Percentiles rank a stretch among this genome's conserved stretches.
Conservation (phyloP, 2,888 invertebrate genomes). For the Hypsopygia costalis region DNA sequence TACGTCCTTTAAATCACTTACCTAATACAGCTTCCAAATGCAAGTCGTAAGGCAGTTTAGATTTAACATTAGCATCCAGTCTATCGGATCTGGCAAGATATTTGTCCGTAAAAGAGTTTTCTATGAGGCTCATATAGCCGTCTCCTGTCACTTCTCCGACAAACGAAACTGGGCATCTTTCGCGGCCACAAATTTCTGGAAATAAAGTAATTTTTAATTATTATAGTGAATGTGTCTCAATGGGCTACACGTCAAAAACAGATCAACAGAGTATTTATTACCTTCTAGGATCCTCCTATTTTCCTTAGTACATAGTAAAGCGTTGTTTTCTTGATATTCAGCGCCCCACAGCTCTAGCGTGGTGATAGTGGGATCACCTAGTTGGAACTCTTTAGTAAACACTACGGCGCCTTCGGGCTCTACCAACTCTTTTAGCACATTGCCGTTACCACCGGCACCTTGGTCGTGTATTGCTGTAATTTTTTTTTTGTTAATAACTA, state of each 20-base stretch:
- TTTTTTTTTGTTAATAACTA: too few species aligned
- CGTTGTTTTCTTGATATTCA: conserved; percentile 98
- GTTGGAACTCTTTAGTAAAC: conserved; percentile 90
- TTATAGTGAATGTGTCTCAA: conserved; percentile 8
- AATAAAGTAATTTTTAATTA: not conserved
- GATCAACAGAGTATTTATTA: conserved; percentile 17
- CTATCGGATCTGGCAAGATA: conserved; percentile 56
- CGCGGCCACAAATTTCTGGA: conserved; percentile 87
- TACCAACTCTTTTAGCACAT: conserved; percentile 97
- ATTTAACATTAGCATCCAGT: conserved; percentile 49
- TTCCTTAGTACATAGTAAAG: conserved; percentile 87
- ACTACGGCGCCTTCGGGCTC: conserved; percentile 97
- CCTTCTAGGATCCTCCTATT: conserved; percentile 83
- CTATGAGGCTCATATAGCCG: conserved; percentile 87
- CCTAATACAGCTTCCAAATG: conserved; percentile 94
- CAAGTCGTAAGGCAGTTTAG: conserved; percentile 89
- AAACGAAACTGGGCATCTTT: conserved; percentile 95
- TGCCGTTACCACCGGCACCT: conserved; percentile 99
- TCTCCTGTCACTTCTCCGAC: conserved; percentile 96
- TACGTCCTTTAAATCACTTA: too few species aligned
- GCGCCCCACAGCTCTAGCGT: conserved; percentile 98
- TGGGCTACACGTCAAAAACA: too few species aligned
- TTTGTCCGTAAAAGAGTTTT: conserved; percentile 74
- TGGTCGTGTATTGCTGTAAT: conserved; percentile 95
- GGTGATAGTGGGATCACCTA: conserved; percentile 97